These are phyloP conservation scores for Mormyrus proboscirostris DNA, from an alignment of 2,797 vertebrate species.

Conservation along the genomic window DNA sequence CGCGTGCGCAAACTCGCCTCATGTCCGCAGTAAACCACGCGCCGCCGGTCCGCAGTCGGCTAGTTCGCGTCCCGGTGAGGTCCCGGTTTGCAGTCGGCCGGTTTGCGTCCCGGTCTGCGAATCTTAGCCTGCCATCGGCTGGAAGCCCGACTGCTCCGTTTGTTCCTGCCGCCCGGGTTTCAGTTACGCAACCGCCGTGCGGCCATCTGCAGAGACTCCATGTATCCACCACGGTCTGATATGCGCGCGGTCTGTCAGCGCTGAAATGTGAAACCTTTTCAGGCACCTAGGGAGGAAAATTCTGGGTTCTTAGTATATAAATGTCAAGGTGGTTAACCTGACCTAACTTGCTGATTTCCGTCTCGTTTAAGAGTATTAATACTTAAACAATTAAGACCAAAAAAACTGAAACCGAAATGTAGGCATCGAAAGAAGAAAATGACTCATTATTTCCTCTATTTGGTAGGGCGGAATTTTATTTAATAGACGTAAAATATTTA, in stretches of 20 bases:
- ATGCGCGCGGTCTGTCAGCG: background rate
- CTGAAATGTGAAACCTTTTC: background rate
- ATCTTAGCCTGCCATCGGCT: background rate
- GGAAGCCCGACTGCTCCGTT: background rate
- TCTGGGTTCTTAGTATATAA: background rate
- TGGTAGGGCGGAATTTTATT: background rate
- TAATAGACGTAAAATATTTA: background rate
- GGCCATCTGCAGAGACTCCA: background rate
- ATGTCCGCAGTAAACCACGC: background rate
- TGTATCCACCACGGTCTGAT: background rate
- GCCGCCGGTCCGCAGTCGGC: background rate
- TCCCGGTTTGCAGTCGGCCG: background rate
- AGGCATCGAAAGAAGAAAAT: background rate
- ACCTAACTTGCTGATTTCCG: background rate
- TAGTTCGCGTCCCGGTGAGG: background rate
- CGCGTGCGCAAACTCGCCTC: background rate
- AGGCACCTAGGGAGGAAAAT: background rate
- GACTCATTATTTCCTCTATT: background rate
- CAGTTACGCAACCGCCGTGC: background rate
- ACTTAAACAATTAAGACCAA: background rate
- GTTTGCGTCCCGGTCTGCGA: background rate
- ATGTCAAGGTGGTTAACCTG: background rate
- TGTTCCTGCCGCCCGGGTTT: background rate
- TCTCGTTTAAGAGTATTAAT: background rate
- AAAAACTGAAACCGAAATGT: background rate